These are phyloP conservation scores for Avahi laniger DNA, from an alignment of 2,797 vertebrate genomes.

Conservation along the genomic window DNA sequence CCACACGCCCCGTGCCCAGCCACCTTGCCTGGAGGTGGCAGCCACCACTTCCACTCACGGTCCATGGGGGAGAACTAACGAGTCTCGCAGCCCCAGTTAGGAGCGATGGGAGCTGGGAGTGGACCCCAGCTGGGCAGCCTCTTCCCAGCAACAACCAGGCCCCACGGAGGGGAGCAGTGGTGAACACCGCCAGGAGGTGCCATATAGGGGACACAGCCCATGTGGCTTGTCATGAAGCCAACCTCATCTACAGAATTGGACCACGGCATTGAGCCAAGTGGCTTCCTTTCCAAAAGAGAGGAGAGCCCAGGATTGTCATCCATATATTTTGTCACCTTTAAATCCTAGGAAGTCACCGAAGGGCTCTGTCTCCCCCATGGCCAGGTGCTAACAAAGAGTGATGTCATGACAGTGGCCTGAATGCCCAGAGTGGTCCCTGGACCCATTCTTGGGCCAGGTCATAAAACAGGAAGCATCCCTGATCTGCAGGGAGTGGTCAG, in stretches of 20 bases:
- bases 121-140: not conserved
- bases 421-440: too few species aligned
- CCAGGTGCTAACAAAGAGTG: not conserved
- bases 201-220: not conserved
- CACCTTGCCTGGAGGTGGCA: not conserved
- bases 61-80: not conserved
- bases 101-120: fast-evolving
- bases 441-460: not conserved
- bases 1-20: fast-evolving
- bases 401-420: not conserved
- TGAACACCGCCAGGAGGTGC: not conserved
- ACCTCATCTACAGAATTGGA: not conserved
- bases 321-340: not conserved
- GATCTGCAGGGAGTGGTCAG: fast-evolving
- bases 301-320: not conserved
- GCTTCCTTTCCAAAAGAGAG: not conserved
- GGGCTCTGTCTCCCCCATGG: too few species aligned
- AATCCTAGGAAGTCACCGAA: not conserved
- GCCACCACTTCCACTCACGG: not conserved
- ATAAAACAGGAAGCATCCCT: not conserved
- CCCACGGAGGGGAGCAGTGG: not conserved
- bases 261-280: fast-evolving
- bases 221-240: fast-evolving
- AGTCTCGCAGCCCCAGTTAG: fast-evolving
- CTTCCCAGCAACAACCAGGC: not conserved